phyloP scores from a whole-genome alignment of 2,888 invertebrate species.

The Halictus quadricinctus region DNA sequence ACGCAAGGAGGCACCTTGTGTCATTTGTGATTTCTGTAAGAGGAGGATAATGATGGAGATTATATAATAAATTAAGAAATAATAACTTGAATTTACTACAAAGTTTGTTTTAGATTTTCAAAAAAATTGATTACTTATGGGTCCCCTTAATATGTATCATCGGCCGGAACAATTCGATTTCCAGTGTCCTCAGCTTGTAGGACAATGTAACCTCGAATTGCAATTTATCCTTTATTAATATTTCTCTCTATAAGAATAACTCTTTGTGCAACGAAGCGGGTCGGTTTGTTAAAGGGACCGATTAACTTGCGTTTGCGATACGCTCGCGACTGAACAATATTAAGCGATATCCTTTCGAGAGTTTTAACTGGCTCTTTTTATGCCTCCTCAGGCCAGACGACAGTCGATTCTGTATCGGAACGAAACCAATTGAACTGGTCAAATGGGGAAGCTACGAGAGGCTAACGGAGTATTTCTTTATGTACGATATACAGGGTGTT shows the following conservation, averaged over 20 bases:
- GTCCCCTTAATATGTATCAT: background rate
- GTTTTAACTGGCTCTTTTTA: background rate
- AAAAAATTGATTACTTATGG: too few relatives aligned
- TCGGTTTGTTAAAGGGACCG: constrained; percentile 1
- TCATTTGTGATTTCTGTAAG: too few relatives aligned
- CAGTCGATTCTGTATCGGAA: background rate
- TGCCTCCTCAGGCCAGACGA: background rate
- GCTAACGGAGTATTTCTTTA: constrained; percentile 21
- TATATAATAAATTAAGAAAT: too few relatives aligned
- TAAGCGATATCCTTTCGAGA: constrained; percentile 7
- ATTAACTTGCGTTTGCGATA: constrained; percentile 26
- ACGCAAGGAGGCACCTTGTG: too few relatives aligned
- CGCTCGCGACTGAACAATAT: constrained; percentile 17
- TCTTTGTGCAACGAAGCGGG: constrained; percentile 8
- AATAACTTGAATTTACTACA: too few relatives aligned
- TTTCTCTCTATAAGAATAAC: background rate
- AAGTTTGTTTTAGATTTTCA: too few relatives aligned
- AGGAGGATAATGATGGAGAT: too few relatives aligned
- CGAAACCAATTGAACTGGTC: constrained; percentile 10
- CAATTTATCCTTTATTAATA: constrained; percentile 24
- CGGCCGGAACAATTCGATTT: background rate
- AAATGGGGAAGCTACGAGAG: constrained; percentile 3
- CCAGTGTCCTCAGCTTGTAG: background rate
- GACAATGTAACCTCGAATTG: constrained; percentile 19
- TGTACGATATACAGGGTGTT: background rate